Evolutionary conservation across 2,888 invertebrate species (phyloP), one percentile per base, ranked within the genome.

Genomic region (Drosophila kambysellisi): DNA sequence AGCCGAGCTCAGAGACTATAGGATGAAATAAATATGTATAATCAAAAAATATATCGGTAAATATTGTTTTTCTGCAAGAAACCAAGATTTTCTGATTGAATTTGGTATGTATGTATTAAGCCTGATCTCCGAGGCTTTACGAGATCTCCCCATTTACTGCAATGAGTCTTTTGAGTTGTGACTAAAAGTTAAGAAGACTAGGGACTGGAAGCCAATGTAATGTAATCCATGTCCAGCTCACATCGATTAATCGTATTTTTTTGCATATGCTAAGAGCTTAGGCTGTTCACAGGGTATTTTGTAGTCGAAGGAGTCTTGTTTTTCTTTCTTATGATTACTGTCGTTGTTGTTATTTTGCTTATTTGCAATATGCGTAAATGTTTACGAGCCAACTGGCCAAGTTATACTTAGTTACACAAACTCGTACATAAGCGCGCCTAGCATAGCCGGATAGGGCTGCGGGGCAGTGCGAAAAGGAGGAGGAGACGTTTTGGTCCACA

Each of bases 311-410:
- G 17, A n/a, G 12, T 59, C 0, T 6, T 25, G 20, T 2, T 25
- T 57, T 32, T 20, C 1, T 6, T 15, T n/a, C 17, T 46, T 46
- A 41, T 57, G 57, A 57, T 57, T 57, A 30, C 57, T 56, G 56
- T n/a, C 56, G 46, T 63, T 86, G 67, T 69, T 74, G 66, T 68
- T 74, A 66, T 67, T 81, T 56, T 81, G 75, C 70, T 82, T 89
- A 81, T 87, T 88, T 88, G 88, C 88, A 89, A 87, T 87, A 90
- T 89, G 86, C 83, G 85, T 89, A 85, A 85, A 85, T 85, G 88
- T 89, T 85, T 89, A 85, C 88, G 85, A 89, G 82, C 52, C 69
- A 70, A 62, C 68, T 78, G 32, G 59, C 53, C 70, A 41, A 57
- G 41, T 62, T 51, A 58, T 71, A 67, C 53, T 61, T 65, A 59